These are phyloP conservation scores for Mesochorus sp. DNA, from an alignment of 2,888 invertebrate species.

Conservation along the genomic window DNA sequence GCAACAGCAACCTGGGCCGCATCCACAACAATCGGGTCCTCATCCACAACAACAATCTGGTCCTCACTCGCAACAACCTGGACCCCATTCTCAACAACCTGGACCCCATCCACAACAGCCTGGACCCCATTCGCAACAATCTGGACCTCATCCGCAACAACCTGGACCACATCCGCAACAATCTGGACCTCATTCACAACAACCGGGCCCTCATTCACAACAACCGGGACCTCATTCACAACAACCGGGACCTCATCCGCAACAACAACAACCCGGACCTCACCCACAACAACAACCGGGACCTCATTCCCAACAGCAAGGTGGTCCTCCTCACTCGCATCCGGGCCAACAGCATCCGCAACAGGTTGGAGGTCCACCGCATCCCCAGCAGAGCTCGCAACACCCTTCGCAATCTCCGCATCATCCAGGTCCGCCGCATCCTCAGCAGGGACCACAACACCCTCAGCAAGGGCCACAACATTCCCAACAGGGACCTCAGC, in stretches of 20 bases:
- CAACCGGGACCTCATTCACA: no score
- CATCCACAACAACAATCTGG: no score
- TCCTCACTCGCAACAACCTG: no score
- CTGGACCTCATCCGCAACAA: no score
- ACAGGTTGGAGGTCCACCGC: slow-evolving; percentile 62
- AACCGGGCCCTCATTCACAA: no score
- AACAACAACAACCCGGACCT: slow-evolving; percentile 48
- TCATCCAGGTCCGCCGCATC: slow-evolving; percentile 68
- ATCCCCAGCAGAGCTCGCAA: slow-evolving; percentile 74
- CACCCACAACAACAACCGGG: slow-evolving; percentile 56
- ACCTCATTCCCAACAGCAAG: slow-evolving; percentile 58
- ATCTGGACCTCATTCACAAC: no score
- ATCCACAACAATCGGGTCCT: no score
- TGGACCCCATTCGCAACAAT: no score
- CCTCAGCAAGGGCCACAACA: slow-evolving; percentile 36
- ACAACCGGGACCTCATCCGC: slow-evolving; percentile 2
- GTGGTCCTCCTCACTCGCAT: slow-evolving; percentile 33
- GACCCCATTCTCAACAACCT: no score
- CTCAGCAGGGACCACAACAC: slow-evolving; percentile 59
- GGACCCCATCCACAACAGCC: no score
- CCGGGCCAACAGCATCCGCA: slow-evolving; percentile 24
- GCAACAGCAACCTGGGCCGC: no score
- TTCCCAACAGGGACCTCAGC: slow-evolving; percentile 37
- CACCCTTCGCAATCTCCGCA: slow-evolving; percentile 77
- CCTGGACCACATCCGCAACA: no score